phyloP scores from a whole-genome alignment of 2,797 vertebrate genomes.

The Rhodeus uyekii region DNA sequence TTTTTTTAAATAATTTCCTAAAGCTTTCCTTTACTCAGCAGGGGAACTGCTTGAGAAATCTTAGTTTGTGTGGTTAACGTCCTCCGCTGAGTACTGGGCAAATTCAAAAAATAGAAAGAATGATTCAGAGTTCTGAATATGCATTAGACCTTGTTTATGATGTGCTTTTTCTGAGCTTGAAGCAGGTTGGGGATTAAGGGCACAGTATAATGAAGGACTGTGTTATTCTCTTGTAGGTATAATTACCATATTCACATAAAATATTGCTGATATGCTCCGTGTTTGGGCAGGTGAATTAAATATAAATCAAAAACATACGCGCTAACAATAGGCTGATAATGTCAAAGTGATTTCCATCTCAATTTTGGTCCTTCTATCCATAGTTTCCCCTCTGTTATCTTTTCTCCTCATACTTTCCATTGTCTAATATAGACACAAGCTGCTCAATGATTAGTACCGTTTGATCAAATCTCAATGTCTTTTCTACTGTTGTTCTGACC shows the following conservation, averaged over 20 bases:
- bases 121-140: slow-evolving; percentile 35
- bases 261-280: slow-evolving; percentile 12
- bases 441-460: not conserved
- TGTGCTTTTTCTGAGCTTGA: slow-evolving; percentile 30
- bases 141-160: slow-evolving; percentile 36
- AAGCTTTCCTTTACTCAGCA: slow-evolving; percentile 21
- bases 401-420: not conserved
- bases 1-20: slow-evolving; percentile 10
- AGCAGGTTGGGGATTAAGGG: slow-evolving; percentile 13
- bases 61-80: not conserved
- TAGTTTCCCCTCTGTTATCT: not conserved
- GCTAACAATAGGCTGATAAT: not conserved
- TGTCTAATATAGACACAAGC: not conserved
- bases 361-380: not conserved
- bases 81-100: not conserved
- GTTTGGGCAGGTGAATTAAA: slow-evolving; percentile 38
- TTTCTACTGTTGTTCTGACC: not conserved
- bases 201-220: slow-evolving; percentile 19
- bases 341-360: not conserved
- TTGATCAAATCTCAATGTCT: slow-evolving; percentile 1
- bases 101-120: slow-evolving; percentile 15
- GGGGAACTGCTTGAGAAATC: not conserved
- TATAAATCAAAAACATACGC: not conserved
- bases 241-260: slow-evolving; percentile 33
- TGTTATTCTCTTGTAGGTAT: slow-evolving; percentile 35